Evolutionary conservation across 2,797 vertebrate genomes (phyloP), one percentile per base, ranked within the genome.

Genomic region (Neosalanx taihuensis): DNA sequence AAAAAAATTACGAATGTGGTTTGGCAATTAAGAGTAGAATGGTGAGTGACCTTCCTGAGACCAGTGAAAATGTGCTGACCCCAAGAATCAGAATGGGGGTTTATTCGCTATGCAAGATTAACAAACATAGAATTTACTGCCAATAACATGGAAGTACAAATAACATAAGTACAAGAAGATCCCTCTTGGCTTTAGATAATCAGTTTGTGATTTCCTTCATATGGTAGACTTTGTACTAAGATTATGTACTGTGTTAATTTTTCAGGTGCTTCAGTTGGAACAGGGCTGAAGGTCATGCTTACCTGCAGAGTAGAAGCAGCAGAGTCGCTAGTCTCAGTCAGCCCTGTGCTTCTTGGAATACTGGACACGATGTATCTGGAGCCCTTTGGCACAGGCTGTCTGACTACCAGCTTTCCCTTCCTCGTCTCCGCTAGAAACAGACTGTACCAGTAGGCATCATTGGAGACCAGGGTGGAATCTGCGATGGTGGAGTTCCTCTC

Each of bases 241-340:
- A 12, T 46, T 13, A 9, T 35, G 33, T 35, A 35, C 33, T 6
- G 33, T 35, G 6, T 35, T 6, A 35, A 35, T 35, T 35, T 46
- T 13, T 46, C 10, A 46, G 41, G 5, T 29, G 58, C 10, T 60
- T 26, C 9, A 12, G 58, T 33, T 62, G 17, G 30, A 62, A 18
- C 4, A 62, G 4, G 6, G 30, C 4, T 62, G 33, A 9, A 20
- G 3, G 62, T 37, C n/a, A 37, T 17, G 31, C 76, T 26, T 85
- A 89, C 91, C 88, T 90, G 89, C 56, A 90, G 71, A 7, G 89
- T 91, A 0, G 89, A 91, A 0, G 89, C 69, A 20, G 90, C 88
- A 35, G 90, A 90, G 75, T 78, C 87, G 29, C 88, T 91, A 0
- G 87, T 89, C 13, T 89, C 85, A 3, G 86, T 85, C 64, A 87